Conservation (phyloP, 92 coral and sea anemone species). For the Montipora capitata region DNA sequence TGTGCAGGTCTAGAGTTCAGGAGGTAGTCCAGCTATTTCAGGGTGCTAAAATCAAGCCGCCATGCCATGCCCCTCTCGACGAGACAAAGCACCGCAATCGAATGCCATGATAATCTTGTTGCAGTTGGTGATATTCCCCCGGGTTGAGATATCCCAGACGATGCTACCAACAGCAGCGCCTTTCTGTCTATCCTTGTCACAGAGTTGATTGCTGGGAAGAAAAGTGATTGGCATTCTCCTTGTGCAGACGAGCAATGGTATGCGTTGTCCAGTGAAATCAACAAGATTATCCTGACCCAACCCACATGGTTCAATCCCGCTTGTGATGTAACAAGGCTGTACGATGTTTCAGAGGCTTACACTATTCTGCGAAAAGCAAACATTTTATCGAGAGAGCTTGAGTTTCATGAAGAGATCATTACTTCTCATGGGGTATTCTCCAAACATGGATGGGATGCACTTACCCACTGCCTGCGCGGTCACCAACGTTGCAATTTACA, state of each 20-base stretch:
- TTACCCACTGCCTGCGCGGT: slow-evolving; percentile 7
- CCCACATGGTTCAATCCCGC: slow-evolving; percentile 40
- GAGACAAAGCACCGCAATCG: slow-evolving; percentile 47
- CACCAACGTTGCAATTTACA: slow-evolving; percentile 31
- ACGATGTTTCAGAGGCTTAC: slow-evolving; percentile 57
- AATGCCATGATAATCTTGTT: slow-evolving; percentile 34
- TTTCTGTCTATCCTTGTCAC: slow-evolving; percentile 11
- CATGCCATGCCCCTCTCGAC: slow-evolving; percentile 26
- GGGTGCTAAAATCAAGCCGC: slow-evolving; percentile 23
- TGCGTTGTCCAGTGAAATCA: slow-evolving; percentile 1
- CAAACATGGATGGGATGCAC: slow-evolving; percentile 34
- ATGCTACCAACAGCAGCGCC: slow-evolving; percentile 57
- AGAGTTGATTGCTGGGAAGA: slow-evolving; percentile 1
- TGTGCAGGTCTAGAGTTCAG: slow-evolving; percentile 16
- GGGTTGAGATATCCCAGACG: slow-evolving; percentile 21
- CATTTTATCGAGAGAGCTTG: slow-evolving; percentile 21
- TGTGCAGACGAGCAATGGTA: slow-evolving; percentile 15
- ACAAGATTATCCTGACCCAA: slow-evolving; percentile 24
- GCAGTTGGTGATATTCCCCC: slow-evolving; percentile 37
- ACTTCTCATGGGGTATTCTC: slow-evolving; percentile 24
- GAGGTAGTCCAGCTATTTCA: slow-evolving; percentile 23
- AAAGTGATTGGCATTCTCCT: background rate
- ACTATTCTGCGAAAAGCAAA: slow-evolving; percentile 27
- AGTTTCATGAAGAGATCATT: slow-evolving; percentile 19
- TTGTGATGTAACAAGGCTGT: slow-evolving; percentile 18